Evolutionary conservation across 2,888 invertebrate genomes (phyloP).

Genomic region (Lithophane semibrunnea): DNA sequence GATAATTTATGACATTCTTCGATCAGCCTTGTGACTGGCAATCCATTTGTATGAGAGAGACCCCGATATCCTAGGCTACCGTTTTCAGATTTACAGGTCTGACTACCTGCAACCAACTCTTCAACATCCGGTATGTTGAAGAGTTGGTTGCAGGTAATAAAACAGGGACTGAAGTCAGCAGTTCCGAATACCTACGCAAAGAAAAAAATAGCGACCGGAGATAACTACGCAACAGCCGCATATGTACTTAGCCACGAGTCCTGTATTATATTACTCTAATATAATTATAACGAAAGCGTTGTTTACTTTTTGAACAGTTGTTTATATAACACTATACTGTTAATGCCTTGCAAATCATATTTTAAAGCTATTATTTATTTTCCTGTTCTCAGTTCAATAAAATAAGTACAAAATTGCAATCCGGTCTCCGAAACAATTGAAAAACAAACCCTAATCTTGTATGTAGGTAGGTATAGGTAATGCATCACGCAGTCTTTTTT

Average conservation of each 20-base stretch:
- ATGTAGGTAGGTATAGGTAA: neutral
- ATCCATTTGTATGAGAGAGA: neutral
- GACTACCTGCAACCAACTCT: neutral
- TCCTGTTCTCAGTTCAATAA: slow-evolving; percentile 23
- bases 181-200: neutral
- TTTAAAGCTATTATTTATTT: slow-evolving; percentile 51
- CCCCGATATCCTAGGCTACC: neutral
- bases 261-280: slow-evolving; percentile 40
- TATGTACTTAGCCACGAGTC: slow-evolving; percentile 16
- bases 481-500: neutral
- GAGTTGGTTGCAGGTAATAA: no score
- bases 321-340: slow-evolving; percentile 48
- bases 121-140: neutral
- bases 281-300: slow-evolving; percentile 41
- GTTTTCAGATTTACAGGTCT: neutral
- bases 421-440: neutral
- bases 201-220: neutral
- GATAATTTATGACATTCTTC: neutral
- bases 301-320: slow-evolving; percentile 47
- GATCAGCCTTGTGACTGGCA: neutral
- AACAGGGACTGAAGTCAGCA: no score
- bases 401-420: slow-evolving; percentile 9
- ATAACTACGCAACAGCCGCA: neutral
- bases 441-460: neutral
- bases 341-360: slow-evolving; percentile 49